These are phyloP conservation scores for Rana temporaria DNA, from an alignment of 2,113 vertebrate genomes.

Conservation along the genomic window DNA sequence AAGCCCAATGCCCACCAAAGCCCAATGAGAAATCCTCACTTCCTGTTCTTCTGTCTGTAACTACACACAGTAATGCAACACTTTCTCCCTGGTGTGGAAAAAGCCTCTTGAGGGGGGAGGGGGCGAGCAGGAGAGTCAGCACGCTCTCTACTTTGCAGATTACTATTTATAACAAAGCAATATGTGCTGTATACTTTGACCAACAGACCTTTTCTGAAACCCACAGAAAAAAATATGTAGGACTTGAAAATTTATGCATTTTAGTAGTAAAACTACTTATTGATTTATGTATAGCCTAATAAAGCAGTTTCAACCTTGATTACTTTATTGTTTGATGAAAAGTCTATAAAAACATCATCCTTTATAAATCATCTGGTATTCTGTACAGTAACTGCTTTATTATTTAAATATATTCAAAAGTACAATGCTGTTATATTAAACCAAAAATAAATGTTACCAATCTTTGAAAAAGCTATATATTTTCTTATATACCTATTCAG, in stretches of 20 bases:
- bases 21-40: too few species aligned
- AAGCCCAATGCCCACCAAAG: too few species aligned
- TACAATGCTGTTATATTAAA: slow-evolving; percentile 49
- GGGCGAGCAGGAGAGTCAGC: too few species aligned
- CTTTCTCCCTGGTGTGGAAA: too few species aligned
- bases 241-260: slow-evolving; percentile 5
- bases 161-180: neutral
- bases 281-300: slow-evolving; percentile 15
- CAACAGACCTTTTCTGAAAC: too few species aligned
- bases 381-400: slow-evolving; percentile 43
- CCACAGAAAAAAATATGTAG: neutral
- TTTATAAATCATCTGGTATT: slow-evolving; percentile 29
- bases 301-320: slow-evolving; percentile 29
- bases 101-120: too few species aligned
- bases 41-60: too few species aligned
- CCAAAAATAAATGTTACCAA: slow-evolving; percentile 43
- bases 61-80: too few species aligned
- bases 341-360: slow-evolving; percentile 21
- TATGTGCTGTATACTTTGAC: too few species aligned
- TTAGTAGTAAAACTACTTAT: slow-evolving; percentile 14
- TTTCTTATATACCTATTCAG: slow-evolving; percentile 25
- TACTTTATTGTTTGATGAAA: slow-evolving; percentile 12
- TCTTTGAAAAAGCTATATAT: slow-evolving; percentile 36
- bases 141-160: too few species aligned
- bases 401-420: slow-evolving; percentile 51